Base-by-base conservation (phyloP, 2,888 invertebrate species). In the Pristionchus maxplancki region DNA sequence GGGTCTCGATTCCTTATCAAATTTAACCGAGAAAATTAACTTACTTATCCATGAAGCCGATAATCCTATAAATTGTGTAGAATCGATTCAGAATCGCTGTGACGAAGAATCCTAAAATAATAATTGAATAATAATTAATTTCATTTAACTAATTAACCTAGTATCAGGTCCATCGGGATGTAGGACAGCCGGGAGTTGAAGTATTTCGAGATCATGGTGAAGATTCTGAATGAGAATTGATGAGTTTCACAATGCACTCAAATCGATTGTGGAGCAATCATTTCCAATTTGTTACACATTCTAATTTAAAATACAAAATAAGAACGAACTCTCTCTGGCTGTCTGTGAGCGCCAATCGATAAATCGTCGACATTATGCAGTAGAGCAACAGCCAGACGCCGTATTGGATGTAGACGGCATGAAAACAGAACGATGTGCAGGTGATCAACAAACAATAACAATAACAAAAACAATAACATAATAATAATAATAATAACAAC, bases 11-110 rank as follows among this genome's bases (percentile, higher is more conserved):
- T n/a, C n/a, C n/a, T n/a, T n/a, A n/a, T n/a, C n/a, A n/a, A n/a
- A n/a, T 48, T 48, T 48, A 48, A 48, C 44, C 11, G 44, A n/a
- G n/a, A n/a, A n/a, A n/a, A n/a, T n/a, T n/a, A 53, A 53, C 13
- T 53, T 53, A 92, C 92, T 92, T 92, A 48, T 92, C 92, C 89
- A 92, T 91, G 74, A 90, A 92, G 50, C 92, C 92, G 81, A 92
- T 92, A 82, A 91, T 92, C 40, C 92, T 90, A 85, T 92, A 92
- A 9, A 91, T 87, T 81, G 90, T 91, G 90, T 90, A 91, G 53
- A 91, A 92, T 71, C 91, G 85, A 37, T 90, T 89, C 13, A 93
- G 89, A 28, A 93, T 93, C 20, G 91, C 93, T 17, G 93, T 91
- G 24, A 93, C 91, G 89, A 93, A 93, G 86, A 93, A 93, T 53